These are phyloP conservation scores for Geopemphigus sp. DNA, from an alignment of 1,140 invertebrate species.

Conservation along the genomic window DNA sequence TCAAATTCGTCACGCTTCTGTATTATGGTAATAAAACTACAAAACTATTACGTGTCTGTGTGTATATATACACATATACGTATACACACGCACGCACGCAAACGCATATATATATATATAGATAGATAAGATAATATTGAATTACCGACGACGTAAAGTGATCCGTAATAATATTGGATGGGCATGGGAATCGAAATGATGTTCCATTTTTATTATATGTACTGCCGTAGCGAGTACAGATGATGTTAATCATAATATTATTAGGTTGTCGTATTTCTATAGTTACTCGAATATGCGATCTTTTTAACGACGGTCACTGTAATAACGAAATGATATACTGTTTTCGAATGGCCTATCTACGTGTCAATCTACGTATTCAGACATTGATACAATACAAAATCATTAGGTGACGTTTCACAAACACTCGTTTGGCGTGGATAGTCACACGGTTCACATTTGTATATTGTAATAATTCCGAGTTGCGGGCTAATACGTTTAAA, in stretches of 20 bases:
- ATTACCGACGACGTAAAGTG: not conserved
- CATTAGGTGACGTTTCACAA: no score
- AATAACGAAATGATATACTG: not conserved
- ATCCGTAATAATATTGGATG: not conserved
- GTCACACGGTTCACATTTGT: no score
- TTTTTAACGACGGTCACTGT: not conserved
- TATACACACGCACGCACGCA: no score
- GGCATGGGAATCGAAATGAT: not conserved
- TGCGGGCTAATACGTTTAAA: no score
- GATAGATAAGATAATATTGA: conserved; percentile 15
- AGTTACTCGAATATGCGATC: not conserved
- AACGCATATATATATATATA: no score
- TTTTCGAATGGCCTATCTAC: no score
- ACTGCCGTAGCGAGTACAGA: no score
- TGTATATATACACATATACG: not conserved
- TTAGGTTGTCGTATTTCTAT: not conserved
- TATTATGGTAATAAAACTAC: not conserved
- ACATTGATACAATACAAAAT: no score
- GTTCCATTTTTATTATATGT: no score
- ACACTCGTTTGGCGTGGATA: no score
- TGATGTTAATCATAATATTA: not conserved
- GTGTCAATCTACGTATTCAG: no score
- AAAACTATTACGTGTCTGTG: not conserved
- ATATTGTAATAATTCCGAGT: no score
- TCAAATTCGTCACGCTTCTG: conserved; percentile 3